Evolutionary conservation across 2,113 vertebrate genomes (phyloP), one percentile per base, ranked within the genome.

Genomic region (Theristicus caerulescens): DNA sequence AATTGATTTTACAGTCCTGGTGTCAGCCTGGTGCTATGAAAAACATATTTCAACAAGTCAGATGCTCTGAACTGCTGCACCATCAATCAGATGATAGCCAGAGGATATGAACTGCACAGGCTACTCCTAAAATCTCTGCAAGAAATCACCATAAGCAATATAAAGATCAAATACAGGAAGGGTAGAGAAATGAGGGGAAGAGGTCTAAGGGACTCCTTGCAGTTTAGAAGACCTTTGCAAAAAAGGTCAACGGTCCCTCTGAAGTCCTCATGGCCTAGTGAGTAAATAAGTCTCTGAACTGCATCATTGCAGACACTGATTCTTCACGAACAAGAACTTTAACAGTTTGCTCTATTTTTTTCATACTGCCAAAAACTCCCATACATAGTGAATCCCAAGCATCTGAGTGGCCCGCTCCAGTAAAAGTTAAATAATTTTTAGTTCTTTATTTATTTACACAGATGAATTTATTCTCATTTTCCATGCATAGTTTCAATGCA

Each of bases 391-490:
- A 86, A 78, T 26, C n/a, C 20, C 34, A 58, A 40, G 52, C 16
- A 52, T 9, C 5, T 27, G 6, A 66, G 19, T 2, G 5, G 11
- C 36, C 25, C 13, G 3, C n/a, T 26, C 22, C 0, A 6, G 1
- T 22, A 59, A 15, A 20, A 73, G 26, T 8, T 44, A 10, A 59
- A 27, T 65, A 42, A 51, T 11, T 57, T 26, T 12, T 6, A 77
- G 11, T 17, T 36, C 34, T 62, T 55, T 27, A 19, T 49, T 72
- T 87, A 52, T 54, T 93, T 46, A 29, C 9, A 46, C 13, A 78
- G 46, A 55, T 16, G 15, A 13, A 42, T 74, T 29, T 32, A 26
- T 86, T 88, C 27, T 74, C 18, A 26, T 34, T 51, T 58, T 67
- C 19, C 46, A 64, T 1, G 1, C 4, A 18, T 4, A 2, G 27